A percentile compares a stretch with the other conserved stretches of the same genome.
These are phyloP conservation scores for Rana temporaria DNA, from an alignment of 2,113 vertebrate species.

Conservation along the genomic window DNA sequence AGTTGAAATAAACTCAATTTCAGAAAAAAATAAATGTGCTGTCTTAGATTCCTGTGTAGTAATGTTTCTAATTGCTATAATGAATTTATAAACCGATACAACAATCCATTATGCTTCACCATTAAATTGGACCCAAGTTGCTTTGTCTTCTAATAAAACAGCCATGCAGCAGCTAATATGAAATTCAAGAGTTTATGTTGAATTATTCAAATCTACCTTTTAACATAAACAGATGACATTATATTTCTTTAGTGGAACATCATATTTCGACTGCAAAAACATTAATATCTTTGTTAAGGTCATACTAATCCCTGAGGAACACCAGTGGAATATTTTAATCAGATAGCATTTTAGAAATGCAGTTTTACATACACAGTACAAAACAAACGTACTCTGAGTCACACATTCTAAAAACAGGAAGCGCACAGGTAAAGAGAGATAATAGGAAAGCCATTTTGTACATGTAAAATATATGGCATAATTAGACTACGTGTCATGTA, in stretches of 20 bases:
- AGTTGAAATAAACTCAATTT: no score
- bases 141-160: constrained; percentile 8
- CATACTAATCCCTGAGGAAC: constrained; percentile 37
- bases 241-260: background rate
- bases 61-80: constrained; percentile 13
- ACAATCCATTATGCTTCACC: background rate
- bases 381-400: background rate
- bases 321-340: constrained; percentile 8
- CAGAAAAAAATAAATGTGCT: background rate
- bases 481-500: no score
- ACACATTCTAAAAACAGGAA: no score
- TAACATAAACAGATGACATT: constrained; percentile 30
- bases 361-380: background rate
- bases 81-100: background rate
- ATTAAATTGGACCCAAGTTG: constrained; percentile 10
- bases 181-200: constrained; percentile 25
- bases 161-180: constrained; percentile 5
- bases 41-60: background rate
- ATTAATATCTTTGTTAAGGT: constrained; percentile 40
- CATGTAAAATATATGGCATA: no score
- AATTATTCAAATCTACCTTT: constrained; percentile 32
- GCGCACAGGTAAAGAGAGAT: no score
- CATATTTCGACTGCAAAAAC: constrained; percentile 26
- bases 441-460: no score
- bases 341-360: constrained; percentile 13